phyloP scores from a whole-genome alignment of 2,797 vertebrate genomes.

The Thalassophryne amazonica region DNA sequence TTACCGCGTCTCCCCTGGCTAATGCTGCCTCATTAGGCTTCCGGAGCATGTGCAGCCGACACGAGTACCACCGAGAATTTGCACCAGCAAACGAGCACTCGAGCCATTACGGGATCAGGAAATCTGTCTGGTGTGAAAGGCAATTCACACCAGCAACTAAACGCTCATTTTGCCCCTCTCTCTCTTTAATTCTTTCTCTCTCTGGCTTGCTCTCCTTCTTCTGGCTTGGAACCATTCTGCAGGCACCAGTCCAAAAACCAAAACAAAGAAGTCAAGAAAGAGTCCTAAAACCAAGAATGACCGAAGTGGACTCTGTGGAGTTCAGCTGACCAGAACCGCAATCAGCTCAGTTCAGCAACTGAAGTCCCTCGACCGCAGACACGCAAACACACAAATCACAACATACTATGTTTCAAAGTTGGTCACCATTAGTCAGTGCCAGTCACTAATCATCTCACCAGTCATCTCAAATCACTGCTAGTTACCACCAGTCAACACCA shows the following conservation, averaged over 20 bases:
- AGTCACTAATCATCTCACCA: too few relatives aligned
- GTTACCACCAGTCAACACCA: too few relatives aligned
- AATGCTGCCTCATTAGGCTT: constrained; percentile 83
- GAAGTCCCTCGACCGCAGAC: too few relatives aligned
- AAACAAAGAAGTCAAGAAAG: constrained; percentile 46
- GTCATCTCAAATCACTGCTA: too few relatives aligned
- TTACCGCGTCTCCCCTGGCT: constrained; percentile 81
- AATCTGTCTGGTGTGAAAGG: constrained; percentile 85
- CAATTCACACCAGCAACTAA: constrained; percentile 85
- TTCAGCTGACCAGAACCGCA: too few relatives aligned
- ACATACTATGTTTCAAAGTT: too few relatives aligned
- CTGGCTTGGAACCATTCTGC: not conserved
- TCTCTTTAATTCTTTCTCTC: constrained; percentile 24
- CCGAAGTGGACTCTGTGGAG: not conserved
- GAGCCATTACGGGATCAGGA: constrained; percentile 83
- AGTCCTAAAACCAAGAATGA: constrained; percentile 21
- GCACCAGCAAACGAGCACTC: constrained; percentile 78
- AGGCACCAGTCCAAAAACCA: constrained; percentile 38
- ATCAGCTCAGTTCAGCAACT: too few relatives aligned
- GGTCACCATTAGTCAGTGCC: too few relatives aligned
- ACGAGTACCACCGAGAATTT: constrained; percentile 81
- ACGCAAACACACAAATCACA: too few relatives aligned
- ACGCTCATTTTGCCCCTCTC: constrained; percentile 83
- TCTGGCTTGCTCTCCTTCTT: constrained; percentile 16
- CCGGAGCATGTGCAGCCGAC: constrained; percentile 85